Conservation (phyloP, 2,797 vertebrate genomes). For the Emydoidea blandingii region DNA sequence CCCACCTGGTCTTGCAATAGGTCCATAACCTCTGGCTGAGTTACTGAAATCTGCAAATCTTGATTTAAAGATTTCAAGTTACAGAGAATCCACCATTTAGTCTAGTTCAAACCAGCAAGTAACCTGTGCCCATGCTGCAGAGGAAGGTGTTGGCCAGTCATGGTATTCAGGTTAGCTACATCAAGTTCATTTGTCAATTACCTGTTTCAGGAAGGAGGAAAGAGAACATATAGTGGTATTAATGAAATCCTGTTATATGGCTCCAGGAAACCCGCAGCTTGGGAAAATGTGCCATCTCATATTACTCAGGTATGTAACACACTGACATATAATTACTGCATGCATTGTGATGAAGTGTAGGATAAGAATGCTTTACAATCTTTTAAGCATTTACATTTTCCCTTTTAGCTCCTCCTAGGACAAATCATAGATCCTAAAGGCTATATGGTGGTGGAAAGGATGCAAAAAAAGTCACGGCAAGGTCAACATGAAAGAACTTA, state of each 20-base stretch:
- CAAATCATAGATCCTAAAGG: neutral
- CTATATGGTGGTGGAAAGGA: neutral
- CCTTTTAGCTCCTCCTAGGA: conserved; percentile 2
- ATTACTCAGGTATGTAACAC: conserved; percentile 40
- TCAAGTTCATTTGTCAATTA: neutral
- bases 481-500: conserved; percentile 8
- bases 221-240: neutral
- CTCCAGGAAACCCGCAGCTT: conserved; percentile 42
- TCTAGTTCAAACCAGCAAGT: neutral
- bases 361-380: neutral
- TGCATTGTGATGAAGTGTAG: conserved; percentile 39
- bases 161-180: neutral
- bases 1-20: neutral
- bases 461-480: neutral
- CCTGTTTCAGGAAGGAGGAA: neutral
- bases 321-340: conserved; percentile 45
- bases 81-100: neutral
- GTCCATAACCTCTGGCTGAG: neutral
- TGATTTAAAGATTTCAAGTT: neutral
- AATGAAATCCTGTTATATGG: neutral
- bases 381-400: conserved; percentile 45
- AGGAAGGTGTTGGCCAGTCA: neutral
- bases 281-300: conserved; percentile 25
- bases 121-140: neutral
- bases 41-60: neutral